phyloP scores from a whole-genome alignment of 2,888 invertebrate genomes.

The Apocheima hispidaria region DNA sequence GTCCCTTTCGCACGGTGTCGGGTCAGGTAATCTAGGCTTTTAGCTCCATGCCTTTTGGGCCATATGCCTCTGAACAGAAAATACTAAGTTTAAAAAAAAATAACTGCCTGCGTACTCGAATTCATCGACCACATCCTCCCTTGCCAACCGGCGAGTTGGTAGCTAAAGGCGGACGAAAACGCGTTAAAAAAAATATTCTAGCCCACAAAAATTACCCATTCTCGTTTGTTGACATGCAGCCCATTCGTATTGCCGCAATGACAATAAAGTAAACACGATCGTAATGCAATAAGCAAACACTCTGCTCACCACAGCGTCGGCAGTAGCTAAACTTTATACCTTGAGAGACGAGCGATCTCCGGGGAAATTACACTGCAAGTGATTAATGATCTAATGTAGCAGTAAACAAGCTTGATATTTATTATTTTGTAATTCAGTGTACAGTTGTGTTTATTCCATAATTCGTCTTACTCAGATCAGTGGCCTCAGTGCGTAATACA shows the following conservation, averaged over 20 bases:
- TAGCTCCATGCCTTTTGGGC: too few relatives aligned
- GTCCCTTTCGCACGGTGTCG: too few relatives aligned
- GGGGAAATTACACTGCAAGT: slow-evolving; percentile 30
- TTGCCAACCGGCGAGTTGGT: too few relatives aligned
- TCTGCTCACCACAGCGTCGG: not conserved
- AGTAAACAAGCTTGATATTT: slow-evolving; percentile 23
- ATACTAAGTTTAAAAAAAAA: too few relatives aligned
- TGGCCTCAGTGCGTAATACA: too few relatives aligned
- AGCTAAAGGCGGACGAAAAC: too few relatives aligned
- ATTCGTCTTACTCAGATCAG: slow-evolving; percentile 6
- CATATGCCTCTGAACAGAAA: too few relatives aligned
- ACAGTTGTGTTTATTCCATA: slow-evolving; percentile 19
- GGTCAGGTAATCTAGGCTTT: too few relatives aligned
- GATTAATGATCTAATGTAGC: slow-evolving; percentile 24
- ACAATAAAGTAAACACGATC: slow-evolving; percentile 25
- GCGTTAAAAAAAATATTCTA: too few relatives aligned
- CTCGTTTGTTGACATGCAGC: not conserved
- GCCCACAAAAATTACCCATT: not conserved
- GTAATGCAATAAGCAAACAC: slow-evolving; percentile 31
- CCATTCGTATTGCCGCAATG: slow-evolving; percentile 2
- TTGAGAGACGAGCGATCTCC: not conserved
- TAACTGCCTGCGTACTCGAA: too few relatives aligned
- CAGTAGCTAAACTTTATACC: slow-evolving; percentile 4
- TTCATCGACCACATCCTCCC: too few relatives aligned
- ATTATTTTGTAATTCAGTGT: slow-evolving; percentile 5